Evolutionary conservation across 2,888 invertebrate genomes (phyloP), one percentile per base, ranked within the genome.

Genomic region (Agrotis ipsilon): DNA sequence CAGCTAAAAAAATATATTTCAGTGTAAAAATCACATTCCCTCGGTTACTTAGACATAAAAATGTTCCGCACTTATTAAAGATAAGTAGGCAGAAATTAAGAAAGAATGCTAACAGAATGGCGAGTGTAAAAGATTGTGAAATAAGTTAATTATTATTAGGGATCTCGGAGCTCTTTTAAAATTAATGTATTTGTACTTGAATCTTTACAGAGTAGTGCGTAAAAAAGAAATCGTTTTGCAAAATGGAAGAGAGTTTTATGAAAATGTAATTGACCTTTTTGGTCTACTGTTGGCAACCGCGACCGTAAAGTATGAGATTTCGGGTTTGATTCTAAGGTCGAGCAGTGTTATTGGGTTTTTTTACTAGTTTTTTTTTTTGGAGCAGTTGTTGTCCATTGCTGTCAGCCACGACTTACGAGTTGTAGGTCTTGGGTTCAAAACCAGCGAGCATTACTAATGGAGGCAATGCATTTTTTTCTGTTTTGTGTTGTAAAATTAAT

Each of bases 121-220:
- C 4, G 27, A 49, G 68, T 27, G 67, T 61, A 65, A 80, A 68
- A 82, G 46, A 77, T 80, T 71, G 66, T 32, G 64, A 66, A 80
- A 63, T 68, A 71, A 72, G 32, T 71, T 72, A 59, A 77, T 80
- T 80, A 75, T 63, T 59, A 79, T 70, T 48, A 75, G 46, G 58
- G 61, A 59, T 57, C 64, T 46, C 3, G 48, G 55, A 55, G 72
- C 52, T 64, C n/a, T 72, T 63, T 61, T 21, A 55, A 57, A 74
- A 66, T 72, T 76, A 60, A 73, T 76, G 71, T 71, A 65, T 78
- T 72, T 73, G 61, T 71, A 65, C 68, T 68, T 69, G 19, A 68
- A 67, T 64, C 55, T 71, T 75, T 69, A 61, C 57, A 72, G 14
- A 48, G 48, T 24, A 18, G 19, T 14, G 27, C 60, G 43, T 57